Evolutionary conservation across 2,888 invertebrate genomes (phyloP).

Genomic region (Cantharis rustica): DNA sequence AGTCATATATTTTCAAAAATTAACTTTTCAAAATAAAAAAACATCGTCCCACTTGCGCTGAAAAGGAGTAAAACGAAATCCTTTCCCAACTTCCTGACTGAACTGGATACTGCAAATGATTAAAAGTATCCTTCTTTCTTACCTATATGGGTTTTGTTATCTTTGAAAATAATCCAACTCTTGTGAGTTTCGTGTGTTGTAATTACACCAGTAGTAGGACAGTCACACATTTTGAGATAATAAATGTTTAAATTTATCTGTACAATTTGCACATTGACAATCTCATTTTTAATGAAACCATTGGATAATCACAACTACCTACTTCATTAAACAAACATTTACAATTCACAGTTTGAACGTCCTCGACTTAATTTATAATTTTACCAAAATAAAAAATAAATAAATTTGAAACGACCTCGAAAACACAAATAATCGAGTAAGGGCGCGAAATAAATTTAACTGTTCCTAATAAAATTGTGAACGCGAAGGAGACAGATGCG

Average conservation of each 20-base stretch:
- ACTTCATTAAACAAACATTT: neutral
- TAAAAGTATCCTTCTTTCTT: constrained; percentile 23
- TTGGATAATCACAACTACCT: neutral
- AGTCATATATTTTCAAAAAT: neutral
- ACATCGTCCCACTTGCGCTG: neutral
- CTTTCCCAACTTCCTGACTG: neutral
- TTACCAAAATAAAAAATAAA: neutral
- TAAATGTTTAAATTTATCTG: neutral
- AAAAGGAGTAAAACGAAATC: neutral
- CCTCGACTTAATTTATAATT: constrained; percentile 4
- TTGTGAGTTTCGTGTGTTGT: constrained; percentile 72
- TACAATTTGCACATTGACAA: neutral
- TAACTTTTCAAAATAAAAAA: neutral
- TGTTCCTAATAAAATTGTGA: constrained; percentile 13
- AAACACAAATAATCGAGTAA: constrained; percentile 15
- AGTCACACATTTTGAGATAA: constrained; percentile 59
- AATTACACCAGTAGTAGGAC: constrained; percentile 64
- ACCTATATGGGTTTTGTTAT: constrained; percentile 56
- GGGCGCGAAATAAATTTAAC: constrained; percentile 11
- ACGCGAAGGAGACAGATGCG: constrained; percentile 26
- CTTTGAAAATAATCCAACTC: constrained; percentile 79
- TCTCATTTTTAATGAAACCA: neutral
- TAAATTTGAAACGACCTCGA: constrained; percentile 5
- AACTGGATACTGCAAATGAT: neutral
- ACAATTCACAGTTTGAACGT: neutral